phyloP scores from a whole-genome alignment of 1,140 invertebrate genomes.

The Nephila pilipes region DNA sequence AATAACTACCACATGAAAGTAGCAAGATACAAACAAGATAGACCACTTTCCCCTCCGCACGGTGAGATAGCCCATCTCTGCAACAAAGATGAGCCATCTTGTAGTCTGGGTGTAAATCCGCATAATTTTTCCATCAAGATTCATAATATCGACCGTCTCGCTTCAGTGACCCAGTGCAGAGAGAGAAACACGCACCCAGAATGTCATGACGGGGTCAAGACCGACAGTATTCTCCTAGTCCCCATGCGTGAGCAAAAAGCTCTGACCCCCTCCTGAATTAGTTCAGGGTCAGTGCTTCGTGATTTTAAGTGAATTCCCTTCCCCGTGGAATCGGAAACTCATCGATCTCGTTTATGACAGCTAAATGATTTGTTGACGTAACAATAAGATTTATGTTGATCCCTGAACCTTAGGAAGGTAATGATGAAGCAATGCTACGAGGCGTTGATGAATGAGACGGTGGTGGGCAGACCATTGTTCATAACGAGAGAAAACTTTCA shows the following conservation, averaged over 20 bases:
- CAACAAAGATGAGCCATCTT: no score
- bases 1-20: no score
- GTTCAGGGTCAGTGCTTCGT: slow-evolving; percentile 2
- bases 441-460: not conserved
- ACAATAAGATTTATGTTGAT: not conserved
- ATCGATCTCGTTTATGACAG: slow-evolving; percentile 6
- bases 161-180: not conserved
- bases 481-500: no score
- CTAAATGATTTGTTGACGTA: not conserved
- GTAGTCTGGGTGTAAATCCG: no score
- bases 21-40: no score
- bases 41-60: no score
- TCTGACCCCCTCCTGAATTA: not conserved
- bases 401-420: not conserved
- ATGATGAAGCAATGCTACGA: not conserved
- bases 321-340: not conserved
- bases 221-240: not conserved
- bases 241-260: not conserved
- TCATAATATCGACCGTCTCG: not conserved
- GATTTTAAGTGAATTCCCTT: not conserved
- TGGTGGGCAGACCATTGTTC: no score
- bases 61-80: no score
- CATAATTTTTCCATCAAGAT: no score
- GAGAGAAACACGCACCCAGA: not conserved
- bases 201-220: slow-evolving; percentile 14